A percentile compares a stretch with the other conserved stretches of the same genome.
Conservation (phyloP, 2,888 invertebrate genomes). For the Monopis laevigella region DNA sequence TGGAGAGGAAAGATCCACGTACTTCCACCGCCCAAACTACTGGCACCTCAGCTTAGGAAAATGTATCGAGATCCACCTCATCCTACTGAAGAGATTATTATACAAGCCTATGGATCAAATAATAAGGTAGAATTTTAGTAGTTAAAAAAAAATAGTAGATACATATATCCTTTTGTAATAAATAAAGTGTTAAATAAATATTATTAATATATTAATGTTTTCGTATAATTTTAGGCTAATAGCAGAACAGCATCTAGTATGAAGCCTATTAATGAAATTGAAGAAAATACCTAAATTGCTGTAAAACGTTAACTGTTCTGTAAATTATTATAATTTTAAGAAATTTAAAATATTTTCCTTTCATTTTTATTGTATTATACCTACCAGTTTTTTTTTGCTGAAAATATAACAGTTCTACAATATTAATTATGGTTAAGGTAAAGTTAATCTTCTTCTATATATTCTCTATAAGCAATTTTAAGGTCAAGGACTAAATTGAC, state of each 20-base stretch:
- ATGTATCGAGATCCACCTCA: constrained; percentile 59
- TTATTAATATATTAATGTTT: constrained; percentile 10
- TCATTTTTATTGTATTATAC: no score
- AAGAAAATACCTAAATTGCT: constrained; percentile 25
- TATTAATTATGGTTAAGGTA: no score
- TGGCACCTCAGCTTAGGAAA: constrained; percentile 77
- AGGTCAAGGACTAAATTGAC: neutral
- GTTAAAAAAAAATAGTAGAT: neutral
- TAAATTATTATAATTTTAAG: no score
- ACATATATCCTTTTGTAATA: neutral
- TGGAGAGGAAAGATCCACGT: constrained; percentile 38
- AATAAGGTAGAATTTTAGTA: constrained; percentile 33
- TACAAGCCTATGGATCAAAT: constrained; percentile 46
- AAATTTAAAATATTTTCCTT: no score
- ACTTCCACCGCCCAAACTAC: constrained; percentile 51
- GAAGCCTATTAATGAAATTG: constrained; percentile 42
- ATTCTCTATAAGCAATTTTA: no score
- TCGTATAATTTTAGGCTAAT: constrained; percentile 34
- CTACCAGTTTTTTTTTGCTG: no score
- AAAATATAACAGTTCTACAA: no score
- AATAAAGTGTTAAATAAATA: neutral
- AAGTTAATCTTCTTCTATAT: no score
- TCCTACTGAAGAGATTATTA: constrained; percentile 47
- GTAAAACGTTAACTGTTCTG: no score
- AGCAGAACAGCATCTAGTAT: constrained; percentile 33